These are phyloP conservation scores for Ophion ellenae DNA, from an alignment of 2,888 invertebrate genomes.

Conservation along the genomic window DNA sequence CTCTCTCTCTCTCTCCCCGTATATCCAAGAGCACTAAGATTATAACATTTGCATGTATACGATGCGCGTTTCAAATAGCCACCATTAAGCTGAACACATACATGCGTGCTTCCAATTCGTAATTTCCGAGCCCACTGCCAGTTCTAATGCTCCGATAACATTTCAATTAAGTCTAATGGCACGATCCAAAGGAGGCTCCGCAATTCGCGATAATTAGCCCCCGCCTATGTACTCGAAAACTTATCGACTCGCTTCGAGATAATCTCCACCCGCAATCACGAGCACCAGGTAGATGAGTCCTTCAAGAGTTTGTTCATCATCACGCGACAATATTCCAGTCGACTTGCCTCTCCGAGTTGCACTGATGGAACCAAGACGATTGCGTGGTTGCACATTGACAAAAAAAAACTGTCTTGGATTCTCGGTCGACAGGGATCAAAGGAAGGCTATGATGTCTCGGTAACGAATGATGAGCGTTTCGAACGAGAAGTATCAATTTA, in stretches of 20 bases:
- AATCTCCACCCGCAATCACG: slow-evolving; percentile 5
- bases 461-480: neutral
- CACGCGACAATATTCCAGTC: neutral
- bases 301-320: neutral
- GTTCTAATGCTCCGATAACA: slow-evolving; percentile 61
- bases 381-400: no score
- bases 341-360: no score
- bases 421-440: no score
- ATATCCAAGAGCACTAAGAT: slow-evolving; percentile 35
- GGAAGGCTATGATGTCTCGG: neutral
- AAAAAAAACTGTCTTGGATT: no score
- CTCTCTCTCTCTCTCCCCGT: neutral
- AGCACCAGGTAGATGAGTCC: neutral
- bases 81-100: slow-evolving; percentile 9
- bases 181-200: slow-evolving; percentile 35
- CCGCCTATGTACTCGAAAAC: neutral
- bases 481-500: slow-evolving; percentile 15
- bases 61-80: neutral
- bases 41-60: slow-evolving; percentile 32
- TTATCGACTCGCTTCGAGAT: neutral
- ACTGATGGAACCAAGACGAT: no score
- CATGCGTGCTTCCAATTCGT: slow-evolving; percentile 13
- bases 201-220: slow-evolving; percentile 37
- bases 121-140: slow-evolving; percentile 6
- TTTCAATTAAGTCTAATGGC: slow-evolving; percentile 67